These are phyloP conservation scores for Luehdorfia chinensis DNA, from an alignment of 1,140 invertebrate genomes.

Conservation along the genomic window DNA sequence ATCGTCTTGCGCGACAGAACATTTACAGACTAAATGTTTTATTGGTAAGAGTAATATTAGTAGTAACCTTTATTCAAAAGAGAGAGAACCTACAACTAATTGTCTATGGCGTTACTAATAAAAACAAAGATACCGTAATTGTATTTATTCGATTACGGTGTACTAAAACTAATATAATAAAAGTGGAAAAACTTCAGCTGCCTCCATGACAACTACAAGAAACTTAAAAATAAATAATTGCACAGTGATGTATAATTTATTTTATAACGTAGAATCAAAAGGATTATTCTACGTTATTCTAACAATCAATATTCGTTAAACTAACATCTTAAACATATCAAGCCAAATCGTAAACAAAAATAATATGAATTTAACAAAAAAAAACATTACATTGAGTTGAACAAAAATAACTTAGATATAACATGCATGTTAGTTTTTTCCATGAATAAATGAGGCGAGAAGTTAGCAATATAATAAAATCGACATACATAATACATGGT, in stretches of 20 bases:
- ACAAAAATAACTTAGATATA: not conserved
- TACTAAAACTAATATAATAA: not conserved
- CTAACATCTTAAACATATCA: not conserved
- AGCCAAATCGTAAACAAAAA: not conserved
- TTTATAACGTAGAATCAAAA: not conserved
- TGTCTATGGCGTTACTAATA: not conserved
- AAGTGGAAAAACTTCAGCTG: constrained; percentile 7
- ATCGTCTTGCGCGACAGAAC: too few species aligned
- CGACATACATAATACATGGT: too few species aligned
- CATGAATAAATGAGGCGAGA: too few species aligned
- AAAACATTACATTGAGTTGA: not conserved
- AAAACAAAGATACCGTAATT: not conserved
- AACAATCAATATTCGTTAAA: not conserved
- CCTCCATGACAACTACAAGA: not conserved
- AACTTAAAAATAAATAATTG: constrained; percentile 1
- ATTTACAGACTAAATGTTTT: not conserved
- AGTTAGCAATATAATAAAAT: too few species aligned
- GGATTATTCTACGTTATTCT: not conserved
- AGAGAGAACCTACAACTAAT: too few species aligned
- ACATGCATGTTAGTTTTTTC: too few species aligned
- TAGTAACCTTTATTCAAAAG: too few species aligned
- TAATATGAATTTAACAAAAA: not conserved
- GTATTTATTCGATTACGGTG: too few species aligned
- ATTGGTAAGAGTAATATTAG: too few species aligned
- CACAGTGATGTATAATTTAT: too few species aligned